phyloP scores from a whole-genome alignment of 1,140 invertebrate species.

The Orius insidiosus region DNA sequence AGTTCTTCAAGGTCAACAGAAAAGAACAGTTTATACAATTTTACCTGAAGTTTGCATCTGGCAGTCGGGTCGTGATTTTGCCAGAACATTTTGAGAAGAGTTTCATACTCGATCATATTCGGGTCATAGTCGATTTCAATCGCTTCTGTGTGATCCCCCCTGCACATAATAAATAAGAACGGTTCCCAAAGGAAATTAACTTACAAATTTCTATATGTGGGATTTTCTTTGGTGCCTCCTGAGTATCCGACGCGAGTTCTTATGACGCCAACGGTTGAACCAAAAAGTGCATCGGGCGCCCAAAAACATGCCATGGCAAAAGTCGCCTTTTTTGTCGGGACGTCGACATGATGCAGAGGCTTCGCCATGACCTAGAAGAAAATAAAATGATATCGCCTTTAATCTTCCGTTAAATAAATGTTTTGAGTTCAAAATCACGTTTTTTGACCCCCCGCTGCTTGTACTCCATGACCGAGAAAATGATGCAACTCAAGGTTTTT shows the following conservation, averaged over 20 bases:
- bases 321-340: slow-evolving; percentile 43
- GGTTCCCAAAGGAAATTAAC: too few species aligned
- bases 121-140: slow-evolving; percentile 83
- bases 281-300: slow-evolving; percentile 85
- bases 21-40: slow-evolving; percentile 6
- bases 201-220: slow-evolving; percentile 78
- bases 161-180: slow-evolving; percentile 30
- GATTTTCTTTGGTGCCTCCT: slow-evolving; percentile 60
- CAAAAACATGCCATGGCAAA: slow-evolving; percentile 96
- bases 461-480: too few species aligned
- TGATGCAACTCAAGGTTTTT: too few species aligned
- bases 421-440: too few species aligned
- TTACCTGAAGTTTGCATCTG: slow-evolving; percentile 59
- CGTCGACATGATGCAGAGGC: slow-evolving; percentile 20
- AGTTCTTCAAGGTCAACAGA: slow-evolving; percentile 2
- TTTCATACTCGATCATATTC: slow-evolving; percentile 46
- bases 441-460: too few species aligned
- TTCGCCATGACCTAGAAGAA: slow-evolving; percentile 16
- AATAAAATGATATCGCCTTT: background rate
- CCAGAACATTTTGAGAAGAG: slow-evolving; percentile 78
- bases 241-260: slow-evolving; percentile 89
- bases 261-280: slow-evolving; percentile 64
- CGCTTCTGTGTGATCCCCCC: slow-evolving; percentile 85
- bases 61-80: slow-evolving; percentile 75
- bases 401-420: too few species aligned